phyloP scores from a whole-genome alignment of 2,888 invertebrate genomes.

The Acrobasis repandana region DNA sequence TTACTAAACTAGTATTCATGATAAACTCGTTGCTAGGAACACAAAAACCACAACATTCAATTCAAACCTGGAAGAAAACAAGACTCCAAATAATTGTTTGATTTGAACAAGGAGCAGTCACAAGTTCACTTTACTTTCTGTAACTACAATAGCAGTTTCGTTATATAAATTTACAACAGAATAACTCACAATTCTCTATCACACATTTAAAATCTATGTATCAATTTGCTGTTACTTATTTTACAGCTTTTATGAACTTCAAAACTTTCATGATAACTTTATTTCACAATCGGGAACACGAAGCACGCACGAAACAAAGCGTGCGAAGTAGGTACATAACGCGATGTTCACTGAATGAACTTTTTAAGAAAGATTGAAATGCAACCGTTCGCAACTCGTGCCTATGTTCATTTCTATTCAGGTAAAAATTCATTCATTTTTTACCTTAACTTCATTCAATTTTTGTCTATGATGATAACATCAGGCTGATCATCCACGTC shows the following conservation, averaged over 20 bases:
- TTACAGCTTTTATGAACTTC: slow-evolving; percentile 56
- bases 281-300: slow-evolving; percentile 43
- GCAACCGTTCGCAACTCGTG: not conserved
- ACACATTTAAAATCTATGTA: not conserved
- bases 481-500: too few relatives aligned
- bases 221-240: slow-evolving; percentile 26
- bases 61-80: slow-evolving; percentile 72
- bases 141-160: slow-evolving; percentile 34
- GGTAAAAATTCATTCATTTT: not conserved
- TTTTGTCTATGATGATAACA: too few relatives aligned
- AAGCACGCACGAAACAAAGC: slow-evolving; percentile 53
- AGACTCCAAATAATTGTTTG: slow-evolving; percentile 46
- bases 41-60: slow-evolving; percentile 71
- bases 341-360: not conserved
- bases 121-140: slow-evolving; percentile 78
- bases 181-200: not conserved
- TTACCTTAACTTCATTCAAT: too few relatives aligned
- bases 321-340: slow-evolving; percentile 29
- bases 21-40: slow-evolving; percentile 71
- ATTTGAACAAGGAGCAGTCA: slow-evolving; percentile 48
- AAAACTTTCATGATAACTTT: slow-evolving; percentile 62
- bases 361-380: not conserved
- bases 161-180: not conserved
- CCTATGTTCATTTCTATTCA: not conserved
- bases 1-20: slow-evolving; percentile 32